phyloP scores from a whole-genome alignment of 2,888 invertebrate species.

The Drosophila koepferae region DNA sequence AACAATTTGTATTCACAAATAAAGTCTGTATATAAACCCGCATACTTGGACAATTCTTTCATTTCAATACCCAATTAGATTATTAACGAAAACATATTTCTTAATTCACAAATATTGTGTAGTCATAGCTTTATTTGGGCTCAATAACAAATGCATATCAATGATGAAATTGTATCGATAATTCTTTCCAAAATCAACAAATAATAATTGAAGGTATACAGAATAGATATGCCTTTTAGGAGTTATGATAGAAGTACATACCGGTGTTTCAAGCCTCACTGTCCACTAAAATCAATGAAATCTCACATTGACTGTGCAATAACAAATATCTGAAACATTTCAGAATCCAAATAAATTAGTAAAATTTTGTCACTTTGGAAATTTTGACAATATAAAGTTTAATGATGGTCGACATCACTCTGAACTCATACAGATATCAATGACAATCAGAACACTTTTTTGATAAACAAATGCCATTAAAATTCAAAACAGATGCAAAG shows the following conservation, averaged over 20 bases:
- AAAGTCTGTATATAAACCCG: constrained; percentile 30
- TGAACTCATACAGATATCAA: constrained; percentile 14
- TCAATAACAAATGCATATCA: constrained; percentile 53
- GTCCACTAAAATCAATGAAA: constrained; percentile 48
- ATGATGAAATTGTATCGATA: constrained; percentile 53
- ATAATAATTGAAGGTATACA: constrained; percentile 9
- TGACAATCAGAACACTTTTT: constrained; percentile 16
- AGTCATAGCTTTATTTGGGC: constrained; percentile 44
- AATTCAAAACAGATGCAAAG: constrained; percentile 17
- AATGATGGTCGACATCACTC: constrained; percentile 13
- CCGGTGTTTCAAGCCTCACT: constrained; percentile 47
- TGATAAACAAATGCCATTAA: constrained; percentile 49
- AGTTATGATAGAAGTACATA: constrained; percentile 71
- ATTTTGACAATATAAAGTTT: constrained; percentile 1
- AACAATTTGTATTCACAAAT: constrained; percentile 20
- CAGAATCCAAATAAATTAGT: constrained; percentile 61
- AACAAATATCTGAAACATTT: constrained; percentile 55
- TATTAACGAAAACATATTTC: neutral
- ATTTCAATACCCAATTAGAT: neutral
- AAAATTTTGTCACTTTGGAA: constrained; percentile 26
- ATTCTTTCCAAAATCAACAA: constrained; percentile 60
- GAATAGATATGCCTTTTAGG: constrained; percentile 34
- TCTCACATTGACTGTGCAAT: constrained; percentile 40
- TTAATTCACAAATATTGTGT: constrained; percentile 53
- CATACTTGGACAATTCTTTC: neutral